phyloP scores from a whole-genome alignment of 2,888 invertebrate genomes.

The Crocallis elinguaria region DNA sequence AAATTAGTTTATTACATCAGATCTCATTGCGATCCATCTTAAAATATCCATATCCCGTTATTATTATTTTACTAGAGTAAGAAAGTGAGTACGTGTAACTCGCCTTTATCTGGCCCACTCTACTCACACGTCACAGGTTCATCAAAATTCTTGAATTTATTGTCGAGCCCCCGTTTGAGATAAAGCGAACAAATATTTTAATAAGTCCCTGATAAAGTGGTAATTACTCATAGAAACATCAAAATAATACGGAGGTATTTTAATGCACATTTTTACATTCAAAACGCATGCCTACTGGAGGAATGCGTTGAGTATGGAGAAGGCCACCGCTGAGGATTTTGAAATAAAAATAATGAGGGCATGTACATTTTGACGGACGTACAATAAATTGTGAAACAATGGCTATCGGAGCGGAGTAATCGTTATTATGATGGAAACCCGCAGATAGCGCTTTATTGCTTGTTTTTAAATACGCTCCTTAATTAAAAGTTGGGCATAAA shows the following conservation, averaged over 20 bases:
- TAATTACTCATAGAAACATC: constrained; percentile 40
- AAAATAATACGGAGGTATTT: constrained; percentile 39
- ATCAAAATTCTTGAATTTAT: constrained; percentile 34
- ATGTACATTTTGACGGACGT: constrained; percentile 9
- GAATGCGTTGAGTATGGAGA: constrained; percentile 23
- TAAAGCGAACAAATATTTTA: constrained; percentile 53
- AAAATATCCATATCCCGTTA: too few species aligned
- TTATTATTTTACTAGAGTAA: too few species aligned
- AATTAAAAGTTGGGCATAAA: constrained; percentile 9
- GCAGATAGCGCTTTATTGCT: constrained; percentile 23
- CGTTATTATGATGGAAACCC: constrained; percentile 12
- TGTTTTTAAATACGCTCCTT: constrained; percentile 17
- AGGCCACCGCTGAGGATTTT: constrained; percentile 13
- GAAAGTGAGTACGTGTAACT: background rate
- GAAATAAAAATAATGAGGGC: constrained; percentile 25
- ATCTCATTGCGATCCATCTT: too few species aligned
- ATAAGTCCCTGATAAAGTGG: constrained; percentile 43
- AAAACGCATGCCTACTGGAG: constrained; percentile 27
- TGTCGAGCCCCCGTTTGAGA: constrained; percentile 36
- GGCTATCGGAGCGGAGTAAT: constrained; percentile 5
- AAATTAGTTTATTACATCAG: too few species aligned
- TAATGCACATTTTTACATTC: constrained; percentile 36
- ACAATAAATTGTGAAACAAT: constrained; percentile 21
- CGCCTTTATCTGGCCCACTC: background rate
- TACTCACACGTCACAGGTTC: background rate